These are phyloP conservation scores for Calliscelio sp. DNA, from an alignment of 2,888 invertebrate genomes.

Conservation along the genomic window DNA sequence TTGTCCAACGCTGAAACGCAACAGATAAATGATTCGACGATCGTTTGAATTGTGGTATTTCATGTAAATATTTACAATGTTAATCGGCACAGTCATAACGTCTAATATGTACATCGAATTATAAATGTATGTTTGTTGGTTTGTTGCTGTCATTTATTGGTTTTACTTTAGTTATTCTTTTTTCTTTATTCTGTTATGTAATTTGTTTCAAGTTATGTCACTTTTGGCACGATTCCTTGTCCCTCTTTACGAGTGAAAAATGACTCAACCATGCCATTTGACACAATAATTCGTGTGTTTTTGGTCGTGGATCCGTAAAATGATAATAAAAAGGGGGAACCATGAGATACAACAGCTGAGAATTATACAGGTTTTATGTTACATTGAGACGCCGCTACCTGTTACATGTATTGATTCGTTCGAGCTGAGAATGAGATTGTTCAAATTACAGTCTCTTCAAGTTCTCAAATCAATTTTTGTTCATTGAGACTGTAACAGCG, in stretches of 20 bases:
- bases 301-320: constrained; percentile 14
- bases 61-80: constrained; percentile 73
- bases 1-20: constrained; percentile 56
- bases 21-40: constrained; percentile 63
- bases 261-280: constrained; percentile 38
- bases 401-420: too few species aligned
- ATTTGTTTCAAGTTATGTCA: too few species aligned
- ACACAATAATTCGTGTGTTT: constrained; percentile 12
- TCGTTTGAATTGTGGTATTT: constrained; percentile 59
- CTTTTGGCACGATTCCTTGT: constrained; percentile 69
- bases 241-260: constrained; percentile 35
- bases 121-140: constrained; percentile 77
- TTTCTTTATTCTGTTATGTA: too few species aligned
- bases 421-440: too few species aligned
- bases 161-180: too few species aligned
- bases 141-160: constrained; percentile 33
- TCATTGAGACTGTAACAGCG: not conserved
- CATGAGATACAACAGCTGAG: constrained; percentile 45
- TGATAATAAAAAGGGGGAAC: constrained; percentile 47
- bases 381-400: constrained; percentile 23
- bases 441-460: too few species aligned
- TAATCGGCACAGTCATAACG: constrained; percentile 80
- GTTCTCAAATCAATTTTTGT: too few species aligned
- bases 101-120: constrained; percentile 85
- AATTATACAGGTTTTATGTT: constrained; percentile 56